These are phyloP conservation scores for Hecatera dysodea DNA, from an alignment of 2,888 invertebrate genomes.

Conservation along the genomic window DNA sequence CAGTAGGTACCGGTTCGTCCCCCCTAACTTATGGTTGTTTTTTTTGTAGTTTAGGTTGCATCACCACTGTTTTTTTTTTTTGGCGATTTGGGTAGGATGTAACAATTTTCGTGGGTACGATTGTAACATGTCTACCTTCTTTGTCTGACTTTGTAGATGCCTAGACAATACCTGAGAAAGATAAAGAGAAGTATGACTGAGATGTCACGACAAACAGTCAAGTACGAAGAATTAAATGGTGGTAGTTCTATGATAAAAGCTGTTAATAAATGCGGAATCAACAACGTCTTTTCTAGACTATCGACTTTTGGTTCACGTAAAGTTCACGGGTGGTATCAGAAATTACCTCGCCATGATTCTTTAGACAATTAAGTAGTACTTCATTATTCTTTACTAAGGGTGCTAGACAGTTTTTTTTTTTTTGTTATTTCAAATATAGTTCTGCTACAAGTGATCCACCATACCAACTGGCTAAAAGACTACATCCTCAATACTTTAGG, in stretches of 20 bases:
- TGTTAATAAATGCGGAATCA: constrained; percentile 50
- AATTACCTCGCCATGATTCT: constrained; percentile 38
- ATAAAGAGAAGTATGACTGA: constrained; percentile 37
- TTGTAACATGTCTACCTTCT: constrained; percentile 33
- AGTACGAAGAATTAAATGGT: constrained; percentile 52
- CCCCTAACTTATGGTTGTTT: constrained; percentile 9
- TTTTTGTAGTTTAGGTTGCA: constrained; percentile 2
- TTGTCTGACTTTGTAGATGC: constrained; percentile 61
- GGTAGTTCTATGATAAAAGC: constrained; percentile 50
- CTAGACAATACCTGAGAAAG: constrained; percentile 59
- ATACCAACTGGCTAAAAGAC: background rate
- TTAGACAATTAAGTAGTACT: background rate
- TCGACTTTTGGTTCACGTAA: constrained; percentile 42
- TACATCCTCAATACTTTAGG: background rate
- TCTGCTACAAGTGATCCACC: constrained; percentile 1
- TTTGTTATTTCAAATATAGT: background rate
- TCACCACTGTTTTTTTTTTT: constrained; percentile 6
- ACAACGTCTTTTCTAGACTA: constrained; percentile 46
- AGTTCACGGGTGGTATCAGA: constrained; percentile 52
- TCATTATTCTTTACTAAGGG: background rate
- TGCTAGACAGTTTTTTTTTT: background rate
- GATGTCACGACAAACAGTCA: constrained; percentile 43
- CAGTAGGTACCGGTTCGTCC: constrained; percentile 8
- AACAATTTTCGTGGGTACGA: constrained; percentile 25
- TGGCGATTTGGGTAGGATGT: constrained; percentile 8